Base-by-base conservation (phyloP, 2,888 invertebrate species). In the Drosophila antonietae region DNA sequence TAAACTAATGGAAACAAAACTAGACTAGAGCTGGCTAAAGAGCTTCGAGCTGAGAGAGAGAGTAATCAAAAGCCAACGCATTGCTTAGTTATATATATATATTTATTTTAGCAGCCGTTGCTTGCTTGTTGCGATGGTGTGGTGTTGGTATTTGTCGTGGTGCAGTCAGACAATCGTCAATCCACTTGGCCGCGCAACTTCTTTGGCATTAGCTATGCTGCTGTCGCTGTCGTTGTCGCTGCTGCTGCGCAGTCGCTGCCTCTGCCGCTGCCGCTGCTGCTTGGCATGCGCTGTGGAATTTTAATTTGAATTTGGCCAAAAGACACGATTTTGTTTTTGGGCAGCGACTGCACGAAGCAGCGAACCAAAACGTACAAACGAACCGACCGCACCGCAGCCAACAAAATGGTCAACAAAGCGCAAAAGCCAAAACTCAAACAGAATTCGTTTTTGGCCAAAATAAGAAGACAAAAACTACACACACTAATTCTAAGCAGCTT, bases 241-340 rank as follows among this genome's bases (percentile, higher is more conserved):
- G 71, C 62, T 15, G 28, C 63, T 72, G 71, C 35, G 39, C 35
- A 14, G 58, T 9, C 31, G 44, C 53, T 43, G 57, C 20, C 43
- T 43, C 33, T 18, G 33, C 10, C 37, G 5, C 56, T 37, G 70
- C 51, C 53, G 51, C 52, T 66, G 57, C 68, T 75, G 71, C 69
- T 71, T 83, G 87, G 90, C 88, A 82, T 87, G 90, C 87, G 87
- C 82, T 90, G 90, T 78, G 89, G 87, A 87, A 90, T 87, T 87
- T 87, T 87, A 87, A 90, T 87, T 90, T 82, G 90, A 77, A 88
- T 87, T 90, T 90, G 83, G 90, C 81, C 86, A 88, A 80, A 35
- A 89, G 86, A 85, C 90, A 89, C 87, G 90, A 90, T 75, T 90
- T 80, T 74, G 82, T 89, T 83, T 81, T 84, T 78, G 75, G 84